Evolutionary conservation across 2,888 invertebrate species (phyloP), one percentile per base, ranked within the genome.

Genomic region (Polylopha cassiicola): DNA sequence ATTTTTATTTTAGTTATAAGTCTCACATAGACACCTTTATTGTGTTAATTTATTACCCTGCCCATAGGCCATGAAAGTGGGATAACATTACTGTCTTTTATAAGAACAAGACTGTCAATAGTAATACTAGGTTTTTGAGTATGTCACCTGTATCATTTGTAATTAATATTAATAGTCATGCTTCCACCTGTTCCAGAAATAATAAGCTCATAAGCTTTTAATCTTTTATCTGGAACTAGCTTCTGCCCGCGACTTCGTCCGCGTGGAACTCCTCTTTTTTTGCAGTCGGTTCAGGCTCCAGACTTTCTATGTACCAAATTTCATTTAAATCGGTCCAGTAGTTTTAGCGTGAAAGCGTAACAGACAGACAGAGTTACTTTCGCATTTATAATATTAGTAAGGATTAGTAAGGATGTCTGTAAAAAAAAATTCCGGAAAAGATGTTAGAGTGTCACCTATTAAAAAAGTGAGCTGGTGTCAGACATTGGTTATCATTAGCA

Each of bases 401-500:
- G n/a, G n/a, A n/a, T n/a, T n/a, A n/a, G n/a, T n/a, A n/a, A n/a
- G n/a, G n/a, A 23, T 20, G 4, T 16, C n/a, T 2, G 4, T 5
- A 2, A 24, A 26, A 5, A 8, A 4, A 15, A 2, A 27, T 15
- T 11, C 10, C 6, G 18, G 17, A 13, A 26, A 7, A 6, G 24
- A 16, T 27, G 34, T 3, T n/a, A 27, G 6, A 5, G 31, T 20
- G 2, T 17, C 33, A 6, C 34, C 34, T n/a, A 33, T 45, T 20
- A 43, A 18, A n/a, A 16, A 48, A 48, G n/a, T 43, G 43, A 3
- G 36, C 36, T 16, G 48, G 48, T 17, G 47, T 42, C 10, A 47
- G 16, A 8, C 18, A 45, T 11, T 43, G 38, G 2, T 41, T 14
- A 20, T 48, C 46, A 6, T 46, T 44, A 5, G 29, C 15, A 8